Evolutionary conservation across 2,113 vertebrate genomes (phyloP).

Genomic region (Bombycilla garrulus): DNA sequence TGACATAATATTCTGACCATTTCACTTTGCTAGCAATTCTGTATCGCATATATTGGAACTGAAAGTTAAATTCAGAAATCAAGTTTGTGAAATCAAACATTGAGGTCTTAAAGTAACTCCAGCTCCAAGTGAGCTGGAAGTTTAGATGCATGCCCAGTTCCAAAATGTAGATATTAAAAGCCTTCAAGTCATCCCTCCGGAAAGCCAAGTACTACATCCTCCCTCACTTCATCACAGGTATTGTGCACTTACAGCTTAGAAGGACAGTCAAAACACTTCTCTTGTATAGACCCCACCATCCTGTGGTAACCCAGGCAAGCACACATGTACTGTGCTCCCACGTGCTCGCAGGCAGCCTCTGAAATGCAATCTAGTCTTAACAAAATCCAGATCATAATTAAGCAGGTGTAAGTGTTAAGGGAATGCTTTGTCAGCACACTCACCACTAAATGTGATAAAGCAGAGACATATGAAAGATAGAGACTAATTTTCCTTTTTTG

Average conservation of each 20-base stretch:
- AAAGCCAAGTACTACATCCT: background rate
- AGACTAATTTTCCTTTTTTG: background rate
- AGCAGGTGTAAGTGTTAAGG: background rate
- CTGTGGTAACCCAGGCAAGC: background rate
- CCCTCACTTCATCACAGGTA: background rate
- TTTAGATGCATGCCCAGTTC: background rate
- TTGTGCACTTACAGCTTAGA: background rate
- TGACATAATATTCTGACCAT: background rate
- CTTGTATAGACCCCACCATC: accelerated
- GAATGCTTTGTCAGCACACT: background rate
- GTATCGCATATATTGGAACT: background rate
- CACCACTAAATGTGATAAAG: background rate
- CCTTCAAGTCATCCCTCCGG: background rate
- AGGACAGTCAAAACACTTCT: background rate
- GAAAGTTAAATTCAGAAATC: background rate
- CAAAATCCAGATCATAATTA: slow-evolving; percentile 4
- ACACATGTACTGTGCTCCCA: accelerated
- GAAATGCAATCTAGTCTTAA: background rate
- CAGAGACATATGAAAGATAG: background rate
- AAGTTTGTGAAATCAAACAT: background rate
- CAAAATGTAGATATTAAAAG: background rate
- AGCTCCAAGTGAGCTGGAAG: background rate
- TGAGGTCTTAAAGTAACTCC: background rate
- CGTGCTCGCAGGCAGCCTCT: background rate
- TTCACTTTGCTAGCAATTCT: background rate